Percentiles rank a stretch among this genome's conserved stretches.
phyloP scores from a whole-genome alignment of 2,113 vertebrate species.

The Silurus glanis region DNA sequence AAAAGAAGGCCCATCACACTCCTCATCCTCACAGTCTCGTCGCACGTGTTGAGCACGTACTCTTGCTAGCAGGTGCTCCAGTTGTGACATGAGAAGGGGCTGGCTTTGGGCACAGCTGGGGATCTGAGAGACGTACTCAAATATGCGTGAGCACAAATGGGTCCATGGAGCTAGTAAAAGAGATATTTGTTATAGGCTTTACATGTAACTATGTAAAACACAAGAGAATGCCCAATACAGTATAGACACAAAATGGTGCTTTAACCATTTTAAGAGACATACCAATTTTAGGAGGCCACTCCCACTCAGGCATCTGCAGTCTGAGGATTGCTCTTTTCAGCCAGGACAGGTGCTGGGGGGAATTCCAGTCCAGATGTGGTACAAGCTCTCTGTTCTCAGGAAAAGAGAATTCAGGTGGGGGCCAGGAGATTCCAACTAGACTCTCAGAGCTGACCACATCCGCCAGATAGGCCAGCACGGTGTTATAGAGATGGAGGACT shows the following conservation, averaged over 20 bases:
- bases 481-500: slow-evolving; percentile 85
- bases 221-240: background rate
- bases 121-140: slow-evolving; percentile 79
- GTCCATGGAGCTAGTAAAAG: slow-evolving; percentile 79
- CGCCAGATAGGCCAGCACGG: slow-evolving; percentile 78
- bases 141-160: slow-evolving; percentile 79
- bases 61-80: slow-evolving; percentile 81
- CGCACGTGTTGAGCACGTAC: slow-evolving; percentile 56
- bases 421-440: slow-evolving; percentile 85
- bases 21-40: slow-evolving; percentile 50
- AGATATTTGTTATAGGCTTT: background rate
- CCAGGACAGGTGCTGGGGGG: slow-evolving; percentile 80
- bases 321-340: slow-evolving; percentile 79
- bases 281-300: slow-evolving; percentile 72
- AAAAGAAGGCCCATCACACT: slow-evolving; percentile 61
- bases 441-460: slow-evolving; percentile 75
- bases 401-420: slow-evolving; percentile 80
- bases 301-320: slow-evolving; percentile 85
- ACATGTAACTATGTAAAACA: background rate
- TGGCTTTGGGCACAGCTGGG: slow-evolving; percentile 73
- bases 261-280: background rate
- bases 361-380: slow-evolving; percentile 87
- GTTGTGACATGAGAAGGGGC: slow-evolving; percentile 84
- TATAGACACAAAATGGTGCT: background rate
- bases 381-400: slow-evolving; percentile 72